Base-by-base conservation (phyloP, 64 coral and sea anemone genomes). In the Montipora capricornis region DNA sequence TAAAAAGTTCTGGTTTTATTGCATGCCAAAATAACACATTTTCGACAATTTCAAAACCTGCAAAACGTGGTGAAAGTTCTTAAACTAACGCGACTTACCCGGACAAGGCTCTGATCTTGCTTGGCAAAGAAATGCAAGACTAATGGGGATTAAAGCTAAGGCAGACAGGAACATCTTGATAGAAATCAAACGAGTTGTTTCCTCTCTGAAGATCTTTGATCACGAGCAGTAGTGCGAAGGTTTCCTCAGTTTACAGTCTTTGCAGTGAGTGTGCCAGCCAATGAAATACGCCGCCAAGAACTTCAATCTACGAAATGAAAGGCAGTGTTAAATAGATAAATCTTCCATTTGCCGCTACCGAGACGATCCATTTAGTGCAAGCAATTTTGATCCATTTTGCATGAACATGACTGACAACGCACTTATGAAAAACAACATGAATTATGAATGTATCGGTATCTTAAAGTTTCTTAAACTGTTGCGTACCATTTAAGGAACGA, bases 391-490 rank as follows among this genome's bases (percentile, higher is more conserved):
- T 12, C 58, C 37, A 84, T 17, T 5, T 20, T 82, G 55, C 20
- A 26, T 5, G 46, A 71, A 71, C 82, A 86, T 86, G 66, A 86
- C 82, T 83, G 53, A 83, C 60, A 71, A 68, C 66, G 67, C 29
- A 50, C 17, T 22, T 73, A 20, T 71, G 44, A 20, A 71, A 68
- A 71, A n/a, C 8, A 66, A 13, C 64, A 86, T 86, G 82, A 86
- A 86, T 86, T 86, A 86, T 86, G 82, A 73, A 86, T 86, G 82
- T 5, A 86, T 86, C 82, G 82, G 82, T 73, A 86, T 86, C 82
- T 86, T 86, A 60, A 86, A 60, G 82, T 86, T 86, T 68, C 66
- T 13, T 57, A 71, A n/a, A 59, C 44, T 50, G 50, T 86, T 86
- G 45, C 17, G 82, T 44, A 71, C 67, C 46, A 86, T 48, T 49